These are phyloP conservation scores for Leptarthrus brevirostris DNA, from an alignment of 2,888 invertebrate species.

Conservation along the genomic window DNA sequence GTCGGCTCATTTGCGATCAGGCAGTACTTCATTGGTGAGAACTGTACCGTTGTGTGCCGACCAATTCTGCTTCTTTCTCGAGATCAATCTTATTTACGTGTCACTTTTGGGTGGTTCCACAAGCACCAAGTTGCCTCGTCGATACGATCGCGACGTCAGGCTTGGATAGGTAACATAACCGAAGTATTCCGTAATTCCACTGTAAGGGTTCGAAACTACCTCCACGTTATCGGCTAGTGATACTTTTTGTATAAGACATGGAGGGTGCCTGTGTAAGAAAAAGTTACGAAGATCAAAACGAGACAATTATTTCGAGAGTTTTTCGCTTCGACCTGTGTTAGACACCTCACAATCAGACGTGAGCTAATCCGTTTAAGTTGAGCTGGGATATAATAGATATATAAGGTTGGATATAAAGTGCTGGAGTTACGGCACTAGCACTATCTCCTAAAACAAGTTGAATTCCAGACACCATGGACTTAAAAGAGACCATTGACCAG, in stretches of 20 bases:
- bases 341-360: slow-evolving; percentile 12
- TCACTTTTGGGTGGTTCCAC: background rate
- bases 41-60: slow-evolving; percentile 15
- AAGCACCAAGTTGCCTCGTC: too few species aligned
- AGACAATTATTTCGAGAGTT: slow-evolving; percentile 12
- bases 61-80: background rate
- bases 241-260: background rate
- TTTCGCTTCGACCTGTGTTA: background rate
- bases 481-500: background rate
- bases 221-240: background rate
- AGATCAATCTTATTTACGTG: background rate
- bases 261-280: slow-evolving; percentile 7
- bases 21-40: slow-evolving; percentile 32
- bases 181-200: too few species aligned
- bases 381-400: background rate
- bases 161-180: background rate
- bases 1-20: slow-evolving; percentile 10
- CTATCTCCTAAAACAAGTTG: background rate
- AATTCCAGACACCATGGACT: background rate
- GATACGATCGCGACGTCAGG: too few species aligned
- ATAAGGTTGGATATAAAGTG: slow-evolving; percentile 2
- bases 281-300: background rate
- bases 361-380: slow-evolving; percentile 14
- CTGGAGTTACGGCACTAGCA: background rate
- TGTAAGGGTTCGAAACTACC: too few species aligned